Conservation (phyloP, 2,888 invertebrate genomes). For the Parascotia fuliginaria region DNA sequence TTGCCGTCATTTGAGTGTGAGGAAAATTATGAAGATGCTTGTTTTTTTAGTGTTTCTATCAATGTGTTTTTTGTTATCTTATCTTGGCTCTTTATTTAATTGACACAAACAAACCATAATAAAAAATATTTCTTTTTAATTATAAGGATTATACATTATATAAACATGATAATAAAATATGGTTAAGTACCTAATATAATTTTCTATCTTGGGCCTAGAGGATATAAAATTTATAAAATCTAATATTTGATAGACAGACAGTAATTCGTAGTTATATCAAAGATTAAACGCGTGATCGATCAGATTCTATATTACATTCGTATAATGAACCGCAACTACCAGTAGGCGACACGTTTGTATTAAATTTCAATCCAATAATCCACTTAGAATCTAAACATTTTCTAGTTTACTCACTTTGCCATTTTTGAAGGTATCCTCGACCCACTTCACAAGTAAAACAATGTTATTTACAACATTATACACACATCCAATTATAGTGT, state of each 20-base stretch:
- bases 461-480: conserved; percentile 54
- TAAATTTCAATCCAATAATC: conserved; percentile 47
- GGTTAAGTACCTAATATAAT: not conserved
- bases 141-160: too few relatives aligned
- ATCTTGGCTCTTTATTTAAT: too few relatives aligned
- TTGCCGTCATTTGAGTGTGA: too few relatives aligned
- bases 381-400: conserved; percentile 39
- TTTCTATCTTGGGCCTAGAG: not conserved
- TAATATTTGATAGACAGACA: not conserved
- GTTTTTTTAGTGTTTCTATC: too few relatives aligned
- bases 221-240: not conserved
- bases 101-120: too few relatives aligned
- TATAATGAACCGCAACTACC: conserved; percentile 49
- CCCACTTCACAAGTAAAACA: conserved; percentile 30
- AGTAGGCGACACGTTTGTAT: conserved; percentile 40
- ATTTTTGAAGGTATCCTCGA: conserved; percentile 56
- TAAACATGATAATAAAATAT: not conserved
- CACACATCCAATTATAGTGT: conserved; percentile 8
- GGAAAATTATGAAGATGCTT: too few relatives aligned
- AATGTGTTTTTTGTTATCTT: too few relatives aligned
- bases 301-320: conserved; percentile 24
- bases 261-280: conserved; percentile 2
- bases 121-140: too few relatives aligned
- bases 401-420: conserved; percentile 73
- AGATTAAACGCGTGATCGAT: conserved; percentile 14